Conservation (phyloP, 2,797 vertebrate species). For the Chelmon rostratus region DNA sequence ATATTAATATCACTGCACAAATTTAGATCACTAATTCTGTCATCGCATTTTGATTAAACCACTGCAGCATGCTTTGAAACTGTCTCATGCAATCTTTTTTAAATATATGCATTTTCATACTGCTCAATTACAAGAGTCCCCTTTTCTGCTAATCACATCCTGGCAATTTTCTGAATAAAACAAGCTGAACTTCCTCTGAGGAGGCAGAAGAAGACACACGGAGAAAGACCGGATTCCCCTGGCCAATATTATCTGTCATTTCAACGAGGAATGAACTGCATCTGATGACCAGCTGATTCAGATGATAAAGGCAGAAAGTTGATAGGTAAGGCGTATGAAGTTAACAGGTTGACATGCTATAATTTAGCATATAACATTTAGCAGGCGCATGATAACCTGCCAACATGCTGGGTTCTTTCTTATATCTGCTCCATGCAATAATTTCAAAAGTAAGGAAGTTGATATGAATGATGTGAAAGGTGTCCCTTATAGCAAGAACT, state of each 20-base stretch:
- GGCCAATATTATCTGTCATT: background rate
- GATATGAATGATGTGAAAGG: background rate
- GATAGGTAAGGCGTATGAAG: background rate
- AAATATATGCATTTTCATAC: background rate
- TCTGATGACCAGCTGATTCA: background rate
- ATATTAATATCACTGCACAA: constrained; percentile 39
- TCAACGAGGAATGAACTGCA: background rate
- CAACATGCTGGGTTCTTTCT: background rate
- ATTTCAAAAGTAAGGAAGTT: no score
- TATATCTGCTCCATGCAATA: no score
- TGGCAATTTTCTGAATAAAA: background rate
- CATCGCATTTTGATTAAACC: constrained; percentile 4
- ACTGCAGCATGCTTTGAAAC: constrained; percentile 22
- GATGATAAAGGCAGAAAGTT: background rate
- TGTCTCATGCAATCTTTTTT: constrained; percentile 4
- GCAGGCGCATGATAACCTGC: no score
- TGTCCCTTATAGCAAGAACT: background rate
- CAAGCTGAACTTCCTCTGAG: constrained; percentile 11
- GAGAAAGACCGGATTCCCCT: background rate
- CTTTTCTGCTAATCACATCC: constrained; percentile 17
- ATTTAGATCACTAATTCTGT: background rate
- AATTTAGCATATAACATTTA: no score
- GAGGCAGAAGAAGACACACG: background rate
- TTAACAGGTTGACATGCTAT: no score
- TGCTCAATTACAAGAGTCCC: constrained; percentile 1